phyloP scores from a whole-genome alignment of 1,140 invertebrate genomes.

The Aphelenchoides avenae region DNA sequence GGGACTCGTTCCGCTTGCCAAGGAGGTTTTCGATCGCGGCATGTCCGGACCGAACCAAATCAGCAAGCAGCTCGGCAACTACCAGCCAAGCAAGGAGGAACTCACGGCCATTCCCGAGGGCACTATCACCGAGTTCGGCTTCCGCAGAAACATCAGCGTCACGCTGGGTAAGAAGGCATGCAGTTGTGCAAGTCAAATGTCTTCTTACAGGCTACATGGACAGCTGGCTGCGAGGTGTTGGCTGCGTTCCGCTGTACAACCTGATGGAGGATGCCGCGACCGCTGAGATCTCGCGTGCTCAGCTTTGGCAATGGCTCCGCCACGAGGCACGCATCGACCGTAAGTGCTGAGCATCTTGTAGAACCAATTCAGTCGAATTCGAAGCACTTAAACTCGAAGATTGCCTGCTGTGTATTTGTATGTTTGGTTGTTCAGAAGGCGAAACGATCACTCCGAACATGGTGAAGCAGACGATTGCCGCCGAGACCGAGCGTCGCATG shows the following conservation, averaged over 20 bases:
- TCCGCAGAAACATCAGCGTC: constrained; percentile 69
- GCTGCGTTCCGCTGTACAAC: constrained; percentile 68
- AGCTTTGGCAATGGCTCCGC: constrained; percentile 73
- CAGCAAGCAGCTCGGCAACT: constrained; percentile 41
- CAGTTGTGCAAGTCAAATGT: constrained; percentile 1
- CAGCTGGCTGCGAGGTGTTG: constrained; percentile 68
- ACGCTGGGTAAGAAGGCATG: constrained; percentile 29
- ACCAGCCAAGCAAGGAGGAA: constrained; percentile 57
- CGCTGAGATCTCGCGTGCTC: constrained; percentile 70
- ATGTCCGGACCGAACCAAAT: constrained; percentile 54
- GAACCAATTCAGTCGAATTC: no score
- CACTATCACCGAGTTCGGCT: constrained; percentile 65
- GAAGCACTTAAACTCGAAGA: no score
- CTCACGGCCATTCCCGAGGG: constrained; percentile 67
- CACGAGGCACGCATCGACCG: constrained; percentile 64
- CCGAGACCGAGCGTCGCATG: constrained; percentile 53
- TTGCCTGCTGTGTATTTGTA: constrained; percentile 5
- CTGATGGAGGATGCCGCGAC: constrained; percentile 72
- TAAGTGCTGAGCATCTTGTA: no score
- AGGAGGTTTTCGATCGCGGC: constrained; percentile 64
- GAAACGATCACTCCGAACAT: constrained; percentile 46
- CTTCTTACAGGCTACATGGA: constrained; percentile 66
- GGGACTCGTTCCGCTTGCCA: constrained; percentile 64
- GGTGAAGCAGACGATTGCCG: constrained; percentile 57
- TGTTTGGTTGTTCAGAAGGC: constrained; percentile 43